phyloP scores from a whole-genome alignment of 2,113 vertebrate species.

The Pterophyllum scalare region DNA sequence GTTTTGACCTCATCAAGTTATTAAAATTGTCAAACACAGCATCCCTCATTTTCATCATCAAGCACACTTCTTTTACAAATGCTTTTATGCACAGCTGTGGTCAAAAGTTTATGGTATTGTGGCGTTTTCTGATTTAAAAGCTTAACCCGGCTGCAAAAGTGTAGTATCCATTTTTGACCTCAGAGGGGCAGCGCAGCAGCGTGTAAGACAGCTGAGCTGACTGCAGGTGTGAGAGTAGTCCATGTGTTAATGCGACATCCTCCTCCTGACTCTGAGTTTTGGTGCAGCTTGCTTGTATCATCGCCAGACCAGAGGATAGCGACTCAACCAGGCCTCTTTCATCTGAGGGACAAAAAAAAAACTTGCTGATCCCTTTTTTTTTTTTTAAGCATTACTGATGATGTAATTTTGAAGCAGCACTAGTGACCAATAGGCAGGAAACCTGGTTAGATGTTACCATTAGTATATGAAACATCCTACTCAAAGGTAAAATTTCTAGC shows the following conservation, averaged over 20 bases:
- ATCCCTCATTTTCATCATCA: no score
- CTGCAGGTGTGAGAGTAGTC: conserved; percentile 60
- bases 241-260: conserved; percentile 67
- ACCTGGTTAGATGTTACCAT: not conserved
- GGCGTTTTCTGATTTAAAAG: no score
- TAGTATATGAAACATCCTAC: not conserved
- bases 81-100: no score
- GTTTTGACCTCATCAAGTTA: no score
- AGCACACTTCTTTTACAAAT: no score
- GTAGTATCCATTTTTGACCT: conserved; percentile 17
- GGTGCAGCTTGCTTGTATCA: conserved; percentile 46
- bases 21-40: no score
- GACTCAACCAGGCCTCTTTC: not conserved
- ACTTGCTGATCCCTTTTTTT: not conserved
- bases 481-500: not conserved
- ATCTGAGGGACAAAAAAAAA: not conserved
- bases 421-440: not conserved
- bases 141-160: not conserved
- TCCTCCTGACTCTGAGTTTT: conserved; percentile 34
- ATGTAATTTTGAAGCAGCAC: not conserved
- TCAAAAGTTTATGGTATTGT: no score
- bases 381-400: not conserved
- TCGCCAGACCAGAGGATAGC: not conserved
- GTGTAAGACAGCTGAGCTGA: not conserved
- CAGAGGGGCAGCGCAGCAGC: conserved; percentile 31